phyloP scores from a whole-genome alignment of 2,888 invertebrate genomes.

The Serripes groenlandicus region DNA sequence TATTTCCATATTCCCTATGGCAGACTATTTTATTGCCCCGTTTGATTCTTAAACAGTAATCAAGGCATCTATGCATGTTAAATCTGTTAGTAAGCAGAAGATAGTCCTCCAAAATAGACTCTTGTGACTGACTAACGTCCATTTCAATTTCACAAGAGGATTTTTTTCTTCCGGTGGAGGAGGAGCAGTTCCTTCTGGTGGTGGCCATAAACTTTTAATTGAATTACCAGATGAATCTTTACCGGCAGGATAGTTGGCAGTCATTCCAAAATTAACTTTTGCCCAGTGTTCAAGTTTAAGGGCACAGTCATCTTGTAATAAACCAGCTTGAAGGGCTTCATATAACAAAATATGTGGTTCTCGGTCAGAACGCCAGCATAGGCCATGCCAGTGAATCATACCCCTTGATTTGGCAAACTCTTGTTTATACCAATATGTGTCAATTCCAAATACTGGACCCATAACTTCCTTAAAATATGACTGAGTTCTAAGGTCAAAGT shows the following conservation, averaged over 20 bases:
- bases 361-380: constrained; percentile 55
- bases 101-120: constrained; percentile 64
- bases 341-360: constrained; percentile 63
- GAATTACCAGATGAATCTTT: constrained; percentile 53
- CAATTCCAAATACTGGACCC: constrained; percentile 68
- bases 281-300: constrained; percentile 57
- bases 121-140: constrained; percentile 64
- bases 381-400: constrained; percentile 71
- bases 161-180: constrained; percentile 67
- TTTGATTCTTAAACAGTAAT: constrained; percentile 33
- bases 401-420: constrained; percentile 71
- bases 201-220: constrained; percentile 70
- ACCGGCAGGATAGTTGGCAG: constrained; percentile 59
- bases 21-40: constrained; percentile 33
- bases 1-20: constrained; percentile 67
- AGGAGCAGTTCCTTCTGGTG: constrained; percentile 68
- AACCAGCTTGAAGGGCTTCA: constrained; percentile 57
- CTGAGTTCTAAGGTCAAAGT: constrained; percentile 58
- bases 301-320: constrained; percentile 53
- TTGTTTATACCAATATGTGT: constrained; percentile 69
- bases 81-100: constrained; percentile 49
- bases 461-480: constrained; percentile 69
- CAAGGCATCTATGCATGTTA: constrained; percentile 66
- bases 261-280: constrained; percentile 48
- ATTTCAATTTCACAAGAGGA: constrained; percentile 67